Base-by-base conservation (phyloP, 2,888 invertebrate genomes). In the Euclidia mi region DNA sequence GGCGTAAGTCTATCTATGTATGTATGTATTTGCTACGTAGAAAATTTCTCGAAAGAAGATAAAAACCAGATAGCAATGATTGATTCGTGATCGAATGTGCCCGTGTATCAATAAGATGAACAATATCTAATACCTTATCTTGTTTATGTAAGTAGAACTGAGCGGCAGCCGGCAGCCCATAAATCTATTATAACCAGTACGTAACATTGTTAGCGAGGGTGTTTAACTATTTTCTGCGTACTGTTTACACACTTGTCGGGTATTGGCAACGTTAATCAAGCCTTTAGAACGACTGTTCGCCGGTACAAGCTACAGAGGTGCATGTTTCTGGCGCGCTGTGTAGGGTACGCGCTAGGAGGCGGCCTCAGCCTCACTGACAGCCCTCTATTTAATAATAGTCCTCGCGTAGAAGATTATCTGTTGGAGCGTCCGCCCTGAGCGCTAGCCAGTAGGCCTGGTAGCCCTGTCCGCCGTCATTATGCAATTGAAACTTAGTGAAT, bases 401-500 rank as follows among this genome's bases (percentile, higher is more conserved):
- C 82, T 84, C 81, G 75, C 79, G 71, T 66, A 64, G 83, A 81
- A 92, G 93, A 93, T 93, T 90, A 93, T 92, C 93, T 88, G 74
- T 71, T 68, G 65, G 58, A 46, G 82, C 84, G 89, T 90, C 87
- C 90, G 92, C 91, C 91, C 84, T 79, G 84, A 90, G 91, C 79
- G 62, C 60, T 71, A 60, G 67, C 71, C 59, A 65, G 65, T 59
- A 61, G 71, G 73, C 78, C 83, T 91, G 83, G 92, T 92, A 92
- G 91, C 88, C 78, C 82, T 88, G 91, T 91, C 91, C 78, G 89
- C 90, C 89, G 81, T 92, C 91, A 94, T 94, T 94, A 94, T 91
- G 94, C 94, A 94, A 94, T 94, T 94, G 94, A 94, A 94, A 92
- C 91, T 94, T 93, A 91, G 91, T 94, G 94, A 94, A 92, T 91